Base-by-base conservation (phyloP, 2,113 vertebrate genomes). In the Oryzias javanicus region DNA sequence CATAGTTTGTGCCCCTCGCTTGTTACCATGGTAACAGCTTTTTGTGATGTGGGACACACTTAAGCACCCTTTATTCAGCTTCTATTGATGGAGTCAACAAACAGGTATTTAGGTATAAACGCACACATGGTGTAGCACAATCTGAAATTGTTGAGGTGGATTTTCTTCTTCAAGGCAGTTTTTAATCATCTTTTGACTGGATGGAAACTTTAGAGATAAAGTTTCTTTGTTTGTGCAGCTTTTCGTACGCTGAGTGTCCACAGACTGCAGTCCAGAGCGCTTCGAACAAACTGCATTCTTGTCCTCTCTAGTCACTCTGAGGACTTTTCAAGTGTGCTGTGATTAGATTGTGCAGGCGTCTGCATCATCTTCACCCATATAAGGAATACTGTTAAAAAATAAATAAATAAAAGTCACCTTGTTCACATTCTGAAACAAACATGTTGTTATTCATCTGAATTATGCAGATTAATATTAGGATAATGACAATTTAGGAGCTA, bases 311-410 rank as follows among this genome's bases (percentile, higher is more conserved):
- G 83, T 79, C 82, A 72, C 72, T 67, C 72, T 70, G 74, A 64
- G 51, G 67, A 61, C 65, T 17, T 75, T 59, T 86, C 35, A 57
- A 83, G 72, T 61, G 72, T 57, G 61, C 74, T 19, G 66, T 76
- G 68, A 86, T 86, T 83, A 86, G 84, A 86, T 84, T 82, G 77
- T 41, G 7, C 65, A 64, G 77, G 66, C 62, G 67, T 80, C 61
- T 67, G 1, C 49, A 14, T 51, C 70, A 64, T 27, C 63, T 65
- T 62, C 67, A 48, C 57, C 52, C 52, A 42, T 20, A n/a, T 4
- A 49, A 40, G 57, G 64, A 53, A 58, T 25, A n/a, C 50, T 69
- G 61, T 73, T 4, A 45, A 47, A 60, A 46, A 27, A 44, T 25
- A 45, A 71, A 53, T 8, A 44, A 54, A 20, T 18, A 1, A 10